phyloP scores from a whole-genome alignment of 2,797 vertebrate species.

The Mormyrops attenuatus region DNA sequence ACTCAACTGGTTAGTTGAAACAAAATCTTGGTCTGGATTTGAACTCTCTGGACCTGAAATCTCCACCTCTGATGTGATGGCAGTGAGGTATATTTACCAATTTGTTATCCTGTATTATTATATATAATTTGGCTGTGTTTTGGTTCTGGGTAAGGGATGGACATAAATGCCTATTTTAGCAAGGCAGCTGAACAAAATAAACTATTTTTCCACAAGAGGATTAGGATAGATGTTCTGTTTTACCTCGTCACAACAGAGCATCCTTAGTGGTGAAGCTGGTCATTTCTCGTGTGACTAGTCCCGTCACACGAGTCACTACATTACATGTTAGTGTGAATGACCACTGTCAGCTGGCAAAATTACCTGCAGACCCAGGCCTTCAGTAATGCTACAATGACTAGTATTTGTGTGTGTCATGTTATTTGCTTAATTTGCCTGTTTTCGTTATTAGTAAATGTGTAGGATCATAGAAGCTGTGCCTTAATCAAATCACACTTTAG shows the following conservation, averaged over 20 bases:
- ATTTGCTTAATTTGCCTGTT: neutral
- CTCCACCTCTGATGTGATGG: neutral
- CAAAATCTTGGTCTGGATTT: neutral
- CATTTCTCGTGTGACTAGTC: neutral
- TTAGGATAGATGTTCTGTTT: slow-evolving; percentile 3
- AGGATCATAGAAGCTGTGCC: slow-evolving; percentile 32
- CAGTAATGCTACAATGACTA: slow-evolving; percentile 14
- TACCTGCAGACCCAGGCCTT: neutral
- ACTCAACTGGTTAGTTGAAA: neutral
- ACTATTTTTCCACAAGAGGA: slow-evolving; percentile 7
- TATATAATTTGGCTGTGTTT: slow-evolving; percentile 17
- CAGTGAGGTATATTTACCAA: slow-evolving; percentile 16
- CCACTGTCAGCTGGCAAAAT: neutral
- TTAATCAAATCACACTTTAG: slow-evolving; percentile 32
- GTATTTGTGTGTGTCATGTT: neutral
- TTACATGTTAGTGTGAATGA: neutral
- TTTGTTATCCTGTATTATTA: slow-evolving; percentile 21
- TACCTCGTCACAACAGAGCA: neutral
- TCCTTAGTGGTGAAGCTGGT: neutral
- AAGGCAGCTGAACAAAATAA: neutral
- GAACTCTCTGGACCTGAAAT: neutral
- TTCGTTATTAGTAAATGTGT: slow-evolving; percentile 7
- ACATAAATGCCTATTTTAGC: neutral
- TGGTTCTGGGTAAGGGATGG: slow-evolving; percentile 24
- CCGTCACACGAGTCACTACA: neutral